Percentiles rank a stretch among this genome's conserved stretches.
Evolutionary conservation across 2,113 vertebrate species (phyloP).

Genomic region (Sylvilagus bachmani): DNA sequence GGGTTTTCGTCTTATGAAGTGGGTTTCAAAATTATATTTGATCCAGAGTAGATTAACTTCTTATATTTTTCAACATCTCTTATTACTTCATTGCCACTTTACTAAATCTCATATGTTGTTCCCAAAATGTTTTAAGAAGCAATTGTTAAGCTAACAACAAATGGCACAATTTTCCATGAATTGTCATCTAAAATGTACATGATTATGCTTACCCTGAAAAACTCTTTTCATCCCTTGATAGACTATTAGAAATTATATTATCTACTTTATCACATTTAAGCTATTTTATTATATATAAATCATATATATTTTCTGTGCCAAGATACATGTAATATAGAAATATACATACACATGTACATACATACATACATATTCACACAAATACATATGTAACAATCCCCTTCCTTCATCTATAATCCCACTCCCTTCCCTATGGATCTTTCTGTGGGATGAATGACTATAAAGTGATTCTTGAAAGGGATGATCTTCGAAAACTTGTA

Average conservation of each 20-base stretch:
- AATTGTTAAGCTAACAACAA: not conserved
- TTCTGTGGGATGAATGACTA: not conserved
- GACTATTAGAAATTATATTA: not conserved
- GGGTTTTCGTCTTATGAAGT: constrained; percentile 56
- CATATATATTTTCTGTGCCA: not conserved
- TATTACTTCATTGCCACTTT: constrained; percentile 2
- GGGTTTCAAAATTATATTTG: constrained; percentile 33
- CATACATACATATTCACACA: not conserved
- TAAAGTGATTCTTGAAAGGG: not conserved
- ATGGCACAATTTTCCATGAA: not conserved
- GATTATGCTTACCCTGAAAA: not conserved
- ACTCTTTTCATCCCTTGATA: not conserved
- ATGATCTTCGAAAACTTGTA: not conserved
- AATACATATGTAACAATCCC: not conserved
- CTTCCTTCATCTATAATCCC: not conserved
- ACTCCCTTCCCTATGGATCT: not conserved
- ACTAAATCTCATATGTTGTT: not conserved
- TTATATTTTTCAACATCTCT: not conserved
- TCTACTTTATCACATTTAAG: not conserved
- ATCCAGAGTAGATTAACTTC: not conserved
- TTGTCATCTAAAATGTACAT: not conserved
- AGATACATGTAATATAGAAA: not conserved
- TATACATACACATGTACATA: not conserved
- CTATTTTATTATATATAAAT: not conserved
- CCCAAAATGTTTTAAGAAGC: not conserved